Conservation (phyloP, 2,888 invertebrate genomes). For the Napeogenes sylphis region DNA sequence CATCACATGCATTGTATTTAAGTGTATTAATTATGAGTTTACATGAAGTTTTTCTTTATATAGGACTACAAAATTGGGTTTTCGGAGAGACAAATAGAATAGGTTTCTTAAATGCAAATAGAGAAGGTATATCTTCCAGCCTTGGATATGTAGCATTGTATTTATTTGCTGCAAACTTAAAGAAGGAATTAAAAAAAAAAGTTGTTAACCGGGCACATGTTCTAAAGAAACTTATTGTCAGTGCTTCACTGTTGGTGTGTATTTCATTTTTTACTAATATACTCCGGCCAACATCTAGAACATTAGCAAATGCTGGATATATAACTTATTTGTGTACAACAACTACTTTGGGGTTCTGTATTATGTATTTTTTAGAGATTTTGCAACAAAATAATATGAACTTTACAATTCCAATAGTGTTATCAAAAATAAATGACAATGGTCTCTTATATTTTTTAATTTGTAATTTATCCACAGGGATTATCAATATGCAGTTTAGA, state of each 20-base stretch:
- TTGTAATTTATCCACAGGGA: constrained; percentile 90
- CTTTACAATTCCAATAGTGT: constrained; percentile 73
- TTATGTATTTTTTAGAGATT: constrained; percentile 77
- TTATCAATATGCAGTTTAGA: constrained; percentile 84
- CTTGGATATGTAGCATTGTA: constrained; percentile 92
- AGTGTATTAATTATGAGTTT: constrained; percentile 75
- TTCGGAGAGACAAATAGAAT: constrained; percentile 77
- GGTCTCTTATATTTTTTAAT: constrained; percentile 90
- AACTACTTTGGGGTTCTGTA: constrained; percentile 73
- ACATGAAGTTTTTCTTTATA: constrained; percentile 82
- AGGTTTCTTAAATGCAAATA: constrained; percentile 87
- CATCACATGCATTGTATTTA: constrained; percentile 73
- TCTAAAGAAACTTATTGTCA: constrained; percentile 36
- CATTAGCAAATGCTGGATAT: constrained; percentile 90
- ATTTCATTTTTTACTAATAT: constrained; percentile 66
- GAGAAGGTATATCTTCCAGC: constrained; percentile 92
- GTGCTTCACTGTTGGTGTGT: constrained; percentile 56
- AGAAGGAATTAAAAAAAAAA: constrained; percentile 68
- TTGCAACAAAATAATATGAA: constrained; percentile 47
- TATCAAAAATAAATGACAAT: constrained; percentile 87
- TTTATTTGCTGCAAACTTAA: constrained; percentile 83
- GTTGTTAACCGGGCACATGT: constrained; percentile 40
- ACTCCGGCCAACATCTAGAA: constrained; percentile 82
- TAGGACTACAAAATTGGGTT: constrained; percentile 84
- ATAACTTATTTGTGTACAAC: constrained; percentile 85